Evolutionary conservation across 2,113 vertebrate species (phyloP).

Genomic region (Prinia subflava): DNA sequence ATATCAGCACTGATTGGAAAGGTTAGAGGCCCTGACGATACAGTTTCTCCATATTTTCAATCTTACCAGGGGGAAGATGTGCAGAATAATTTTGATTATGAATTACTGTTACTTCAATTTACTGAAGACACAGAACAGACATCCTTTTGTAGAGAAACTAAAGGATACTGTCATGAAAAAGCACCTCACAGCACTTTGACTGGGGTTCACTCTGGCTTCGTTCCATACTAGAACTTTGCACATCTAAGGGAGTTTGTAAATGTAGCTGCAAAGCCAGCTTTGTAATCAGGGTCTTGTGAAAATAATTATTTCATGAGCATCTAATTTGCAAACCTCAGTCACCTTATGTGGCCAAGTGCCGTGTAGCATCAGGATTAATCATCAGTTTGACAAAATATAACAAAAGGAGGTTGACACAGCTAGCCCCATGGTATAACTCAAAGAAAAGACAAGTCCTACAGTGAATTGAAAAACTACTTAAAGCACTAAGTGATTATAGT

Average conservation of each 20-base stretch:
- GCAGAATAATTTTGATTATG: background rate
- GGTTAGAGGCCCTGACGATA: background rate
- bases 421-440: background rate
- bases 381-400: background rate
- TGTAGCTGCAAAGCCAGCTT: background rate
- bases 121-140: background rate
- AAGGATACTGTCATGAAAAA: background rate
- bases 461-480: background rate
- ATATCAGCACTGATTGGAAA: background rate
- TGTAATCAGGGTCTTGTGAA: background rate
- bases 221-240: background rate
- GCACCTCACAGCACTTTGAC: background rate
- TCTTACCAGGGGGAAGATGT: background rate
- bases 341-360: background rate
- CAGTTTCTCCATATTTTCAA: background rate
- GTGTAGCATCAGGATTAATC: background rate
- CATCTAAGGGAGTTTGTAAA: background rate
- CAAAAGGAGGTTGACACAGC: background rate
- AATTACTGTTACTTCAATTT: background rate
- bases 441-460: background rate
- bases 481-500: background rate
- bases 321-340: background rate
- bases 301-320: background rate
- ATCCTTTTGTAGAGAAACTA: background rate
- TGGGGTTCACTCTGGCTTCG: background rate